Conservation (phyloP, 2,797 vertebrate genomes). For the Alcedo atthis region DNA sequence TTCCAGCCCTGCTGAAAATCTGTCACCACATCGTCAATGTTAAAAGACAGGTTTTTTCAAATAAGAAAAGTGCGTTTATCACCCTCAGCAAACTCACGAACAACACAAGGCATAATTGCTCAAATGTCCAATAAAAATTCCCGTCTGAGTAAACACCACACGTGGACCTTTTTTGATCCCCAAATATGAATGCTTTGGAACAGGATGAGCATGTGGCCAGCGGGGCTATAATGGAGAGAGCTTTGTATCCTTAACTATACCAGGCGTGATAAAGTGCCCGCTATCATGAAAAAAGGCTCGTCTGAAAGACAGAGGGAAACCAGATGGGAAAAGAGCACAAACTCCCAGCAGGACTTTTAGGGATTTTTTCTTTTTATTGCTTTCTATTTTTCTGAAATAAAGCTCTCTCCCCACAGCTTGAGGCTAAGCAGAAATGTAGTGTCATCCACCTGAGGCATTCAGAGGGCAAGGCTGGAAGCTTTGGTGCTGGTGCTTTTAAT, state of each 20-base stretch:
- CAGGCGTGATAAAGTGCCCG: conserved; percentile 43
- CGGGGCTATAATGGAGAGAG: neutral
- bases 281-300: conserved; percentile 3
- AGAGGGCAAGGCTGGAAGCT: neutral
- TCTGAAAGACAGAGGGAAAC: conserved; percentile 61
- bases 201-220: conserved; percentile 57
- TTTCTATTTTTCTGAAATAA: conserved; percentile 9
- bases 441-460: neutral
- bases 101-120: conserved; percentile 42
- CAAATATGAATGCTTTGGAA: conserved; percentile 52
- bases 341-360: neutral
- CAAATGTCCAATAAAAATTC: conserved; percentile 65
- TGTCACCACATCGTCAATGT: conserved; percentile 36
- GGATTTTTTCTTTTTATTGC: neutral
- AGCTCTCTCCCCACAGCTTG: neutral
- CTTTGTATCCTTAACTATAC: conserved; percentile 41
- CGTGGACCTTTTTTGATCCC: conserved; percentile 57
- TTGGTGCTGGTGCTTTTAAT: neutral
- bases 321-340: conserved; percentile 56
- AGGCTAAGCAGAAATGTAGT: neutral
- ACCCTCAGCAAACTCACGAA: conserved; percentile 38
- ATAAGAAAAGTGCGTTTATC: conserved; percentile 46
- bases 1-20: conserved; percentile 57
- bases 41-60: conserved; percentile 47
- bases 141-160: conserved; percentile 8